Percentiles rank a stretch among this genome's conserved stretches.
Evolutionary conservation across 2,888 invertebrate species (phyloP).

Genomic region (Eucera pruinosa): DNA sequence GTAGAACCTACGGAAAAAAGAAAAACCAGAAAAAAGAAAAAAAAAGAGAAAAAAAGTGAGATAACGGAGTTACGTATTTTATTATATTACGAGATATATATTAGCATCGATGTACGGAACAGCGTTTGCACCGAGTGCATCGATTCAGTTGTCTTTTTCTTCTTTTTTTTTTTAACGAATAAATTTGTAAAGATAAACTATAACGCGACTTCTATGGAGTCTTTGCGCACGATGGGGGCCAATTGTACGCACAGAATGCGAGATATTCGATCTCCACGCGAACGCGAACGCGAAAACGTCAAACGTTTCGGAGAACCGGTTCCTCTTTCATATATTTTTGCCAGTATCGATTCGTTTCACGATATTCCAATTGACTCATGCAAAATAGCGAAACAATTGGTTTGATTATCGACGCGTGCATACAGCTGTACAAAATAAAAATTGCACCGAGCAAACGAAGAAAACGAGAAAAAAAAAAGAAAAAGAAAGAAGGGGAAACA

Average conservation of each 20-base stretch:
- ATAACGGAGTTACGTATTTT: constrained; percentile 60
- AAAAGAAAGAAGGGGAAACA: too few species aligned
- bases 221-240: constrained; percentile 60
- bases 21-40: constrained; percentile 15
- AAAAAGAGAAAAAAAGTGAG: constrained; percentile 32
- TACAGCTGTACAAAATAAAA: constrained; percentile 3
- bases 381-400: too few species aligned
- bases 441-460: constrained; percentile 5
- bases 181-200: constrained; percentile 58
- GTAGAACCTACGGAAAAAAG: constrained; percentile 46
- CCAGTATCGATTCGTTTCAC: constrained; percentile 27
- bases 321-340: constrained; percentile 45
- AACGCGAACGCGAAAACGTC: too few species aligned
- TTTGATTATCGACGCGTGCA: constrained; percentile 12
- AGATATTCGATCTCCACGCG: constrained; percentile 48
- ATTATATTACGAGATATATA: constrained; percentile 58
- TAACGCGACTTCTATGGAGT: constrained; percentile 54
- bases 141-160: constrained; percentile 53
- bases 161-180: constrained; percentile 49
- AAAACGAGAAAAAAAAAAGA: too few species aligned
- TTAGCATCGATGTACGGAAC: constrained; percentile 49
- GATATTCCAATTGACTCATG: constrained; percentile 12
- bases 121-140: constrained; percentile 60
- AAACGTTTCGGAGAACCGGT: constrained; percentile 55
- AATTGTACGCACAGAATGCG: constrained; percentile 61